phyloP scores from a whole-genome alignment of 2,797 vertebrate genomes.

The Alectoris magna region DNA sequence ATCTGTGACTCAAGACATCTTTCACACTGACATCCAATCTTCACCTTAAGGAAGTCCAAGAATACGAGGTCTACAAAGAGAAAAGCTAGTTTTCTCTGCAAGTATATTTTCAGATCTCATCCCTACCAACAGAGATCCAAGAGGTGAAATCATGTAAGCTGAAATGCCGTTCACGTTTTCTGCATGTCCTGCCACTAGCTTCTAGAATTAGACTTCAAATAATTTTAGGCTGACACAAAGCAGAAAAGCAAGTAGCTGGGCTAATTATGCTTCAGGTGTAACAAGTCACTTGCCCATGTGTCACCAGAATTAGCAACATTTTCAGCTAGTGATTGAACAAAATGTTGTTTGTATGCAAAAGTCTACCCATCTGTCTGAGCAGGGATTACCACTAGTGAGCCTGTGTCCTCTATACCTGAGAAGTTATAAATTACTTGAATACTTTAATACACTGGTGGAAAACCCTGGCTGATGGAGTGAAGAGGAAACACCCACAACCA shows the following conservation, averaged over 20 bases:
- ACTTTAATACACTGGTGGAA: background rate
- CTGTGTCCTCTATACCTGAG: background rate
- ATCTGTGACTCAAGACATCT: background rate
- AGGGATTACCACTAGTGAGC: slow-evolving; percentile 47
- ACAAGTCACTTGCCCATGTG: background rate
- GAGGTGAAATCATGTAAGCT: background rate
- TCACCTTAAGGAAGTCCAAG: background rate
- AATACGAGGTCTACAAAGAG: background rate
- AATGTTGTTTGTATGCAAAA: slow-evolving; percentile 39
- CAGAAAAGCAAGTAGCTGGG: background rate
- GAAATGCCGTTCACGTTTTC: background rate
- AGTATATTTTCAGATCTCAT: background rate
- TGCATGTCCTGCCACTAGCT: background rate
- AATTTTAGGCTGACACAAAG: background rate
- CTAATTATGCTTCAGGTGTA: background rate
- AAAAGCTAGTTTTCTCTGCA: background rate
- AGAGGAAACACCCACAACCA: background rate
- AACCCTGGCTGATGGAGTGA: background rate
- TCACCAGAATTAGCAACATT: background rate
- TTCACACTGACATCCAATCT: background rate
- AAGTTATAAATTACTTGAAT: slow-evolving; percentile 42
- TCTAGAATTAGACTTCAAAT: background rate
- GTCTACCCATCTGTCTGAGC: slow-evolving; percentile 33
- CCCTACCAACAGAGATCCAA: background rate
- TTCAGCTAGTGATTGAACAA: background rate